Percentiles rank a stretch among this genome's conserved stretches.
Conservation (phyloP, 2,113 vertebrate genomes). For the Hippocampus guttulatus region DNA sequence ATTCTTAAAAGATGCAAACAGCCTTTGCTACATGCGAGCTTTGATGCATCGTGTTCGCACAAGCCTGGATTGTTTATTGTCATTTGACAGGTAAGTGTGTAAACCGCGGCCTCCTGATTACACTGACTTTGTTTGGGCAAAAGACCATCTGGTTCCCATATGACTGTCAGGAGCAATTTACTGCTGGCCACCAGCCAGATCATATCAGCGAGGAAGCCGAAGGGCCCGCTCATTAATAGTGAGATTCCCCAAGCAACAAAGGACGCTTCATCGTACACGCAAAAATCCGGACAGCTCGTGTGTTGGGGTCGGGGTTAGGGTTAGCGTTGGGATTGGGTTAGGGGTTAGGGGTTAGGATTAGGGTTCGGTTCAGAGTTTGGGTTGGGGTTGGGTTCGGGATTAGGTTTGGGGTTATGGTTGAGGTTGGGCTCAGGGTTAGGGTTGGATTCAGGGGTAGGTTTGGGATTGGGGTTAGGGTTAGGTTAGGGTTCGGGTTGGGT, state of each 20-base stretch:
- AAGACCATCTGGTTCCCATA: slow-evolving; percentile 65
- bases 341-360: no score
- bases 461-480: no score
- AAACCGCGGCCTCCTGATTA: slow-evolving; percentile 43
- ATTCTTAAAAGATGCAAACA: background rate
- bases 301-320: no score
- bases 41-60: slow-evolving; percentile 24
- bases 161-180: slow-evolving; percentile 51
- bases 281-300: background rate
- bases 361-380: no score
- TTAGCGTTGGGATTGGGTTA: no score
- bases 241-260: slow-evolving; percentile 23
- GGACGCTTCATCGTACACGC: slow-evolving; percentile 11
- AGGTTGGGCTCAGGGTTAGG: no score
- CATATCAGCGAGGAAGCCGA: slow-evolving; percentile 35
- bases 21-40: slow-evolving; percentile 15
- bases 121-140: slow-evolving; percentile 44
- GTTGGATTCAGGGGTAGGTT: no score
- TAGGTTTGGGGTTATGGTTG: no score
- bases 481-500: no score
- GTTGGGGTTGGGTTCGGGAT: no score
- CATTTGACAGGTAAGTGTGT: slow-evolving; percentile 40
- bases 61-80: slow-evolving; percentile 38
- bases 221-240: slow-evolving; percentile 25
- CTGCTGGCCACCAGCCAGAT: slow-evolving; percentile 45